Percentiles rank a stretch among this genome's conserved stretches.
phyloP scores from a whole-genome alignment of 2,113 vertebrate species.

The Nycticryphes semicollaris region DNA sequence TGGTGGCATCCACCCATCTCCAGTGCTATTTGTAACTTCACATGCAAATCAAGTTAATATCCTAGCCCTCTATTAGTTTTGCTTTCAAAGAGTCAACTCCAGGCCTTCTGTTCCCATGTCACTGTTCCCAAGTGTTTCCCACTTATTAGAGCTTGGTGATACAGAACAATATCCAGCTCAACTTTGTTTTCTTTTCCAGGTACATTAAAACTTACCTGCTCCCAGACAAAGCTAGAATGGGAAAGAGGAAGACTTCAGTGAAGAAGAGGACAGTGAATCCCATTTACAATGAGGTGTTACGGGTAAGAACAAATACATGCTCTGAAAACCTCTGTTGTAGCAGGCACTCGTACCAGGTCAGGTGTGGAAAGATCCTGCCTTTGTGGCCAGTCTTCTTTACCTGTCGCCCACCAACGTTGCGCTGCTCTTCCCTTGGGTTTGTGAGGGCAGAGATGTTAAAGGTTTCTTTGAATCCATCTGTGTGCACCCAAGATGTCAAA shows the following conservation, averaged over 20 bases:
- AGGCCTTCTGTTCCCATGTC: background rate
- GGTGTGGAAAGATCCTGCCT: background rate
- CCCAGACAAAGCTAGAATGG: constrained; percentile 77
- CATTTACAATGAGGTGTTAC: constrained; percentile 73
- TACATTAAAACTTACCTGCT: constrained; percentile 77
- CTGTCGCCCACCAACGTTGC: background rate
- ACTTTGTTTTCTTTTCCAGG: constrained; percentile 38
- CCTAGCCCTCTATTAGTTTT: background rate
- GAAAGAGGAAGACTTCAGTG: constrained; percentile 76
- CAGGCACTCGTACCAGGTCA: background rate
- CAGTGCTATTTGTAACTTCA: background rate
- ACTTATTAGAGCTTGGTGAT: background rate
- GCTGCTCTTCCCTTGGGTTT: background rate
- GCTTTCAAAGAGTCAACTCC: background rate
- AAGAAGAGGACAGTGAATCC: constrained; percentile 74
- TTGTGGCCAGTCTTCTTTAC: background rate
- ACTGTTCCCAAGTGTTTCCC: background rate
- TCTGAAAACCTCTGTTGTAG: background rate
- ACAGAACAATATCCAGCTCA: background rate
- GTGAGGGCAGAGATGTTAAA: background rate
- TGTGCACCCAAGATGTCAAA: background rate
- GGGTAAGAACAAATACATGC: constrained; percentile 13
- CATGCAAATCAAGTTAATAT: background rate
- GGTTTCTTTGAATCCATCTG: background rate
- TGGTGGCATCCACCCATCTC: background rate